A percentile compares a stretch with the other conserved stretches of the same genome.
phyloP scores from a whole-genome alignment of 2,113 vertebrate genomes.

The Sinocyclocheilus grahami region DNA sequence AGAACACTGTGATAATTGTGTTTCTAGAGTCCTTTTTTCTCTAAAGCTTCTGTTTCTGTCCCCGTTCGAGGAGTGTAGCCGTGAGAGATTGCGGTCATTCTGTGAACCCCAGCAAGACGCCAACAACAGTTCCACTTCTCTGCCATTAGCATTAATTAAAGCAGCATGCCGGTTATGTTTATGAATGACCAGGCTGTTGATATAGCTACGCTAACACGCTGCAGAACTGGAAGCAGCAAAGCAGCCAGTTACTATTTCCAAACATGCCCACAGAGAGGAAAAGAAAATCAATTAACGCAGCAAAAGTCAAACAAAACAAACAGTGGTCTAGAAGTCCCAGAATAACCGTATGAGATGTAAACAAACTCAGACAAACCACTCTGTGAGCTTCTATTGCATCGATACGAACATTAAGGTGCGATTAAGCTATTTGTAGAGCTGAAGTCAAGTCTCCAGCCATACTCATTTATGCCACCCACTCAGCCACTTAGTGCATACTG shows the following conservation, averaged over 20 bases:
- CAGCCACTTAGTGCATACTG: conserved; percentile 56
- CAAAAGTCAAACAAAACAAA: conserved; percentile 5
- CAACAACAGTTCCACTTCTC: conserved; percentile 57
- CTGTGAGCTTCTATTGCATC: conserved; percentile 32
- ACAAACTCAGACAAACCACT: background rate
- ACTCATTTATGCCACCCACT: conserved; percentile 73
- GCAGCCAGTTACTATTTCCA: conserved; percentile 33
- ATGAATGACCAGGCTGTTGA: conserved; percentile 52
- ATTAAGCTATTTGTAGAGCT: conserved; percentile 63
- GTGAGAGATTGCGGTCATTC: conserved; percentile 21
- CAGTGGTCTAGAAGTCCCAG: background rate
- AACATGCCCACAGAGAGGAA: conserved; percentile 49
- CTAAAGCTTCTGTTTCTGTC: background rate
- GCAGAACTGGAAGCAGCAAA: background rate
- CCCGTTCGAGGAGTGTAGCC: background rate
- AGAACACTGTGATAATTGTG: conserved; percentile 31
- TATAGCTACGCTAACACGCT: background rate
- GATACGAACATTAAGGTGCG: conserved; percentile 51
- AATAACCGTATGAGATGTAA: background rate
- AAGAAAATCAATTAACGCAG: conserved; percentile 53
- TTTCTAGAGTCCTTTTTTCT: conserved; percentile 28
- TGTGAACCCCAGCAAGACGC: conserved; percentile 32
- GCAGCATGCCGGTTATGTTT: conserved; percentile 51
- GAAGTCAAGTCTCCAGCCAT: conserved; percentile 60
- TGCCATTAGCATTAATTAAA: conserved; percentile 66